phyloP scores from a whole-genome alignment of 2,888 invertebrate species.

The Ditula angustiorana region DNA sequence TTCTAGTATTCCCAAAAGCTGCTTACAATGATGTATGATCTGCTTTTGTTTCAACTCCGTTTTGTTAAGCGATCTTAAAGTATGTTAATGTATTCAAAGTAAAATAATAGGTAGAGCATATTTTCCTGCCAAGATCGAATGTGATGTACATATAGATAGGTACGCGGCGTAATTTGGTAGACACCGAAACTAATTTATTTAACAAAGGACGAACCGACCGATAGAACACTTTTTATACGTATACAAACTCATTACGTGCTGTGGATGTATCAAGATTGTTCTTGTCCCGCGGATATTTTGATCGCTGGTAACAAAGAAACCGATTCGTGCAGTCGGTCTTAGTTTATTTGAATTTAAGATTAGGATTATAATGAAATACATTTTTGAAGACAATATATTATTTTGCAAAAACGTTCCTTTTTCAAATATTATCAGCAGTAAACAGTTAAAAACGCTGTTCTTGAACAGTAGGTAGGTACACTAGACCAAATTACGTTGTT shows the following conservation, averaged over 20 bases:
- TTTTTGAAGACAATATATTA: neutral
- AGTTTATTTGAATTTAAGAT: conserved; percentile 28
- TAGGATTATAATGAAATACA: conserved; percentile 13
- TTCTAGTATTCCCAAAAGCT: conserved; percentile 80
- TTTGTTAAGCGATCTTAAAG: conserved; percentile 70
- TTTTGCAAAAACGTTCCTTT: too few relatives aligned
- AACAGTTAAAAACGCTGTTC: too few relatives aligned
- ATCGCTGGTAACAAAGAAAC: conserved; percentile 40
- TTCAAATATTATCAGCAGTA: too few relatives aligned
- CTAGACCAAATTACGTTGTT: neutral
- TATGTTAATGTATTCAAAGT: conserved; percentile 80
- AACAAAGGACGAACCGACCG: conserved; percentile 83
- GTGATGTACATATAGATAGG: conserved; percentile 80
- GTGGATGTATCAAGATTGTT: conserved; percentile 55
- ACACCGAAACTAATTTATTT: conserved; percentile 86
- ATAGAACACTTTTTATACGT: conserved; percentile 81
- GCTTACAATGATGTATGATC: conserved; percentile 75
- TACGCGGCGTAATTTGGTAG: conserved; percentile 86
- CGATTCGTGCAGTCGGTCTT: conserved; percentile 13
- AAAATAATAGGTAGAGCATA: conserved; percentile 82
- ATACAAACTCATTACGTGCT: conserved; percentile 77
- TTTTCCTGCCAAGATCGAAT: conserved; percentile 76
- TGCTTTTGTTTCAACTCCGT: conserved; percentile 76
- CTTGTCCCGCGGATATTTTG: conserved; percentile 53
- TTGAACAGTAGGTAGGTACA: neutral